phyloP scores from a whole-genome alignment of 2,797 vertebrate genomes.

The Cryptoprocta ferox region DNA sequence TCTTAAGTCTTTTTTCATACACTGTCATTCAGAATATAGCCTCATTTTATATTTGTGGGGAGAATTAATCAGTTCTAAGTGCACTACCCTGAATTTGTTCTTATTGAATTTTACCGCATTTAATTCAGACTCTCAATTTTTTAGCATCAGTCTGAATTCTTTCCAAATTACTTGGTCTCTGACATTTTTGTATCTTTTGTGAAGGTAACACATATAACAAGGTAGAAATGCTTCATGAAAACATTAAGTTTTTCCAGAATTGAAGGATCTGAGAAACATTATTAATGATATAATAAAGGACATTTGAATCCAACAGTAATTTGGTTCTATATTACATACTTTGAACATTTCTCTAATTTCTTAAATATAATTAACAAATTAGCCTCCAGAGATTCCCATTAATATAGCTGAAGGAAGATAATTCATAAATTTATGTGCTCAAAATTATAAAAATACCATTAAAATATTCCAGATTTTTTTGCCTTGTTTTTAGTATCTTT shows the following conservation, averaged over 20 bases:
- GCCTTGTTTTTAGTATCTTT: neutral
- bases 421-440: neutral
- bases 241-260: neutral
- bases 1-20: neutral
- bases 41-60: slow-evolving; percentile 13
- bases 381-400: neutral
- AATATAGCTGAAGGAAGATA: neutral
- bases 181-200: slow-evolving; percentile 32
- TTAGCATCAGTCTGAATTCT: slow-evolving; percentile 28
- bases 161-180: neutral
- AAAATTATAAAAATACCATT: neutral
- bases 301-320: slow-evolving; percentile 34
- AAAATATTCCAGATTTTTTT: neutral
- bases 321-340: neutral
- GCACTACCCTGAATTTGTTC: neutral
- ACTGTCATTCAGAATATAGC: neutral
- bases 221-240: neutral
- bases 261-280: neutral
- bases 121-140: slow-evolving; percentile 51
- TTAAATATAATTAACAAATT: slow-evolving; percentile 34
- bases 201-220: neutral
- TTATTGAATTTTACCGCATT: slow-evolving; percentile 29
- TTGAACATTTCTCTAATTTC: slow-evolving; percentile 42
- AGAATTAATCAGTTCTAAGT: slow-evolving; percentile 39
- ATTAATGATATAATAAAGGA: slow-evolving; percentile 10